Percentiles rank a stretch among this genome's conserved stretches.
These are phyloP conservation scores for Leguminivora glycinivorella DNA, from an alignment of 1,140 invertebrate species.

Conservation along the genomic window DNA sequence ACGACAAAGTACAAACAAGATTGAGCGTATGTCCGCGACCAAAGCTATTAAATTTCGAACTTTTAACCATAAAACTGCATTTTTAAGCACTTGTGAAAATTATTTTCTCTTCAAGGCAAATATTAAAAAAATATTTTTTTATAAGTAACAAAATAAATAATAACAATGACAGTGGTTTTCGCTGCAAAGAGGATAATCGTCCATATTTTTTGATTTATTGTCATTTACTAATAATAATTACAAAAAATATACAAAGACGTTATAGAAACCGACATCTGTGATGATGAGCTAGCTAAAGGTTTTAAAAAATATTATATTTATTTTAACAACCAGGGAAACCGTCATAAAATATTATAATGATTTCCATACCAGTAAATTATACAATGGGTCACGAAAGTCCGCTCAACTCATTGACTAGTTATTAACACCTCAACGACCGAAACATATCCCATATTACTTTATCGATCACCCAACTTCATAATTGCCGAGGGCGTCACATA, in stretches of 20 bases:
- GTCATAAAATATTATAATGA: no score
- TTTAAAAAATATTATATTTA: no score
- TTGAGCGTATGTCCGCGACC: not conserved
- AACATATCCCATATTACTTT: constrained; percentile 34
- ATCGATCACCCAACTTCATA: constrained; percentile 41
- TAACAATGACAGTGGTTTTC: not conserved
- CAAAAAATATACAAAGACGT: no score
- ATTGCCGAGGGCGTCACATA: constrained; percentile 43
- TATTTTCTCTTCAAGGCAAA: not conserved
- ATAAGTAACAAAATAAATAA: no score
- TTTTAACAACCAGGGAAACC: no score
- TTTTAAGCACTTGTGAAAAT: constrained; percentile 4
- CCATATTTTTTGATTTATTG: no score
- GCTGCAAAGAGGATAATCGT: no score
- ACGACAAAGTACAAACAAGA: constrained; percentile 1
- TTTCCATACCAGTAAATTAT: not conserved
- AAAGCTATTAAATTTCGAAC: not conserved
- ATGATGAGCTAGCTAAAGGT: no score
- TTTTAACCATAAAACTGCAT: not conserved
- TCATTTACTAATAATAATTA: no score
- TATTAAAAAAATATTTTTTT: no score
- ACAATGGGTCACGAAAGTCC: not conserved
- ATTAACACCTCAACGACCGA: not conserved
- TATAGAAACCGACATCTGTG: no score
- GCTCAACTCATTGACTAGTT: not conserved